These are phyloP conservation scores for Sylvicola fuscatus DNA, from an alignment of 2,888 invertebrate species.

Conservation along the genomic window DNA sequence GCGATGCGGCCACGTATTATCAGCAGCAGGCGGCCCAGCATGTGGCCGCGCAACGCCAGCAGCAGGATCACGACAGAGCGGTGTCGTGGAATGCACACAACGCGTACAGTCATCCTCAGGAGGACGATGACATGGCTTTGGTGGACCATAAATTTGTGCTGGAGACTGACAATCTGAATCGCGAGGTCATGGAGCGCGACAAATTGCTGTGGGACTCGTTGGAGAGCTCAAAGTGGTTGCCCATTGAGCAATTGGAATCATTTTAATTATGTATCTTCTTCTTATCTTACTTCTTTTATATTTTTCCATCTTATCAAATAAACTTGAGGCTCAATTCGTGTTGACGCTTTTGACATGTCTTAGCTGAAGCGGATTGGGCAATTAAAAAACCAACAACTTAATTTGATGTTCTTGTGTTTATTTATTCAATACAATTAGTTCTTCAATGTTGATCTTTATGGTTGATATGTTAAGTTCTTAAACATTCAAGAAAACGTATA, in stretches of 20 bases:
- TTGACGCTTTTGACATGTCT: too few relatives aligned
- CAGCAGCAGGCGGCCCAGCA: conserved; percentile 23
- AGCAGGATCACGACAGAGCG: conserved; percentile 6
- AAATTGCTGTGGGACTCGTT: conserved; percentile 60
- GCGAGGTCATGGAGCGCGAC: conserved; percentile 54
- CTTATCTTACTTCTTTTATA: too few relatives aligned
- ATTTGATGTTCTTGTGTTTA: too few relatives aligned
- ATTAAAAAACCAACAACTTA: too few relatives aligned
- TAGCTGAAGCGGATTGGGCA: too few relatives aligned
- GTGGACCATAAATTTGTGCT: conserved; percentile 57
- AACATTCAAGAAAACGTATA: too few relatives aligned
- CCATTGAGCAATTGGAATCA: conserved; percentile 50
- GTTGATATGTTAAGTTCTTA: too few relatives aligned
- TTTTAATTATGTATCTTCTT: conserved; percentile 20
- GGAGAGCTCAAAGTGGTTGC: conserved; percentile 68
- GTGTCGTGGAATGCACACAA: conserved; percentile 28
- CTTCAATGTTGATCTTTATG: too few relatives aligned
- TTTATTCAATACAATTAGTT: too few relatives aligned
- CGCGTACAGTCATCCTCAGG: conserved; percentile 21
- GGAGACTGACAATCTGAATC: conserved; percentile 56
- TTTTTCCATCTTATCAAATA: too few relatives aligned
- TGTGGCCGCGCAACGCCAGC: conserved; percentile 9
- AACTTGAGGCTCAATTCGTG: too few relatives aligned
- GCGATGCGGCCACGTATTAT: conserved; percentile 16
- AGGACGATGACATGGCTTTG: conserved; percentile 48